Base-by-base conservation (phyloP, 2,113 vertebrate species). In the Actenoides hombroni region DNA sequence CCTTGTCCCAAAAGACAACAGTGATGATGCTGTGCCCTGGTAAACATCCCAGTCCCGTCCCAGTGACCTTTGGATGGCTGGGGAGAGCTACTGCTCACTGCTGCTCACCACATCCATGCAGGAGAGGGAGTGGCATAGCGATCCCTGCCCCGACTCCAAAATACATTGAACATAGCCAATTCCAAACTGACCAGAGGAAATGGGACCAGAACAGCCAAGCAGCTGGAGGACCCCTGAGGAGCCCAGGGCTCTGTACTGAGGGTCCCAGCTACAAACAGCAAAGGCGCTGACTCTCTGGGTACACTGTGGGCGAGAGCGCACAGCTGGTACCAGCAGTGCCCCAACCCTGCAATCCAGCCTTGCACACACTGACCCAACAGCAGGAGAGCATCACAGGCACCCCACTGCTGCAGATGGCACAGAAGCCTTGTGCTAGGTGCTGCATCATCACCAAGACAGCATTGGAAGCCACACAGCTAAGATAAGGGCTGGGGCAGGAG, bases 331-430 rank as follows among this genome's bases (percentile, higher is more conserved):
- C 65, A 88, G 56, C 60, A 92, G 64, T 49, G 83, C 14, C 8
- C 26, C 16, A 76, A 39, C 16, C 56, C 33, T 33, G 77, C 65
- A 60, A 3, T 37, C 28, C 81, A 89, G 49, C 59, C 31, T 37
- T 0, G 0, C 14, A 26, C 5, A 57, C 9, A 11, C 13, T 0
- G 0, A 31, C 7, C 28, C 48, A 8, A 26, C 10, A 84, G 28
- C 5, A 2, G 18, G n/a, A 53, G 39, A 94, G 26, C 54, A 78
- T n/a, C 0, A 0, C 3, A 31, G n/a, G 25, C 14, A 48, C 11
- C 23, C 13, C 46, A 44, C 17, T 0, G 1, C 51, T 3, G 3
- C 19, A 68, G 21, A 49, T 42, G 29, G 21, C 48, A 70, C 6
- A 31, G 17, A 76, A 56, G 37, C 59, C 59, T 68, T 17, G 9